A percentile compares a stretch with the other conserved stretches of the same genome.
Conservation (phyloP, 2,113 vertebrate species). For the Dascyllus trimaculatus region DNA sequence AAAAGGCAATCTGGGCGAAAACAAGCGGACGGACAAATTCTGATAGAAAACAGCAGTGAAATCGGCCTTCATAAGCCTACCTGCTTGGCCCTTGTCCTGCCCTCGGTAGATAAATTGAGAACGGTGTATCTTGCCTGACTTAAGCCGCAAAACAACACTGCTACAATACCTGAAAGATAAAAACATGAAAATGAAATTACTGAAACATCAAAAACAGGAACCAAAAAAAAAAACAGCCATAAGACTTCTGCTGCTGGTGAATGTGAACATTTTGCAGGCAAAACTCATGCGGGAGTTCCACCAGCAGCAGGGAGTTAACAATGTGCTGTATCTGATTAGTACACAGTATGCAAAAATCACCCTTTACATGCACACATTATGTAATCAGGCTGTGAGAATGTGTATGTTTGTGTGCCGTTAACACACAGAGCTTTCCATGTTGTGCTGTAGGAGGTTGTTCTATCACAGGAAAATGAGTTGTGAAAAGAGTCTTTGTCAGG, state of each 20-base stretch:
- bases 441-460: constrained; percentile 10
- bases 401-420: constrained; percentile 13
- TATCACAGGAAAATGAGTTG: constrained; percentile 11
- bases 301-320: constrained; percentile 29
- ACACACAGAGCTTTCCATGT: constrained; percentile 6
- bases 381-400: constrained; percentile 25
- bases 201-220: not conserved
- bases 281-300: not conserved
- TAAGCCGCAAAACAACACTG: constrained; percentile 91
- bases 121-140: constrained; percentile 90
- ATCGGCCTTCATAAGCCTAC: constrained; percentile 57
- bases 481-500: constrained; percentile 15
- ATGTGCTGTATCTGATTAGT: constrained; percentile 41
- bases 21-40: constrained; percentile 3
- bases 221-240: not conserved
- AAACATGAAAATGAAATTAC: not conserved
- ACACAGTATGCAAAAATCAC: constrained; percentile 29
- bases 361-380: constrained; percentile 41
- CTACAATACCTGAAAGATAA: constrained; percentile 87
- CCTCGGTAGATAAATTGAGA: constrained; percentile 88
- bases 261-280: constrained; percentile 3
- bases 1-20: constrained; percentile 28
- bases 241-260: not conserved
- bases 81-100: constrained; percentile 88
- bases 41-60: constrained; percentile 20